A percentile compares a stretch with the other conserved stretches of the same genome.
These are phyloP conservation scores for Anarsia innoxiella DNA, from an alignment of 2,888 invertebrate genomes.

Conservation along the genomic window DNA sequence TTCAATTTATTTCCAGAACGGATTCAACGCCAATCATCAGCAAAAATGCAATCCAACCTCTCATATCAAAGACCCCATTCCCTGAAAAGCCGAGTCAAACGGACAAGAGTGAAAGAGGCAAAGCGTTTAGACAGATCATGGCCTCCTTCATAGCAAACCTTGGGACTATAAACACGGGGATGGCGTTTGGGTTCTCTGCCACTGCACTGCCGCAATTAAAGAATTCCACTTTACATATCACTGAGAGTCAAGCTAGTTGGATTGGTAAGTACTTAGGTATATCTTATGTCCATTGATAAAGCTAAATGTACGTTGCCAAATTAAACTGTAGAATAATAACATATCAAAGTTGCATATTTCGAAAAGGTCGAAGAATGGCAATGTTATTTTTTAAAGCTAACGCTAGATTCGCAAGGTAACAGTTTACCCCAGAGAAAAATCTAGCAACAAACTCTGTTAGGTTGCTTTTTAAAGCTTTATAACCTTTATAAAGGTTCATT, in stretches of 20 bases:
- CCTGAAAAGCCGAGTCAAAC: constrained; percentile 30
- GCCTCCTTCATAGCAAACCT: constrained; percentile 79
- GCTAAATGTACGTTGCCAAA: too few species aligned
- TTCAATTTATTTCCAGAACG: constrained; percentile 46
- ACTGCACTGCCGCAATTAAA: constrained; percentile 78
- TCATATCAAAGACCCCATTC: constrained; percentile 40
- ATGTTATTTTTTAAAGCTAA: too few species aligned
- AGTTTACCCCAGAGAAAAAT: too few species aligned
- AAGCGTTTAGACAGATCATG: constrained; percentile 71
- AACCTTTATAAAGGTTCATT: too few species aligned
- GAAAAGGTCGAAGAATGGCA: too few species aligned
- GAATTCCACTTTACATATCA: constrained; percentile 69
- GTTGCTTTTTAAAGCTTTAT: too few species aligned
- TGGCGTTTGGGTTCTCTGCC: constrained; percentile 82
- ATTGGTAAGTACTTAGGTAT: constrained; percentile 62
- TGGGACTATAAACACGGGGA: constrained; percentile 81
- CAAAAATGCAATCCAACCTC: constrained; percentile 39
- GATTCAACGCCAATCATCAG: constrained; percentile 58
- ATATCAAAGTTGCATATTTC: too few species aligned
- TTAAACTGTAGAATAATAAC: too few species aligned
- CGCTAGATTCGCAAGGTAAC: too few species aligned
- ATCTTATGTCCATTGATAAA: background rate
- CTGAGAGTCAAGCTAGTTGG: constrained; percentile 78
- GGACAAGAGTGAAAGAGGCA: constrained; percentile 55
- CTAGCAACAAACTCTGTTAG: too few species aligned